Evolutionary conservation across 1,140 invertebrate genomes (phyloP).

Genomic region (Orussus abietinus): DNA sequence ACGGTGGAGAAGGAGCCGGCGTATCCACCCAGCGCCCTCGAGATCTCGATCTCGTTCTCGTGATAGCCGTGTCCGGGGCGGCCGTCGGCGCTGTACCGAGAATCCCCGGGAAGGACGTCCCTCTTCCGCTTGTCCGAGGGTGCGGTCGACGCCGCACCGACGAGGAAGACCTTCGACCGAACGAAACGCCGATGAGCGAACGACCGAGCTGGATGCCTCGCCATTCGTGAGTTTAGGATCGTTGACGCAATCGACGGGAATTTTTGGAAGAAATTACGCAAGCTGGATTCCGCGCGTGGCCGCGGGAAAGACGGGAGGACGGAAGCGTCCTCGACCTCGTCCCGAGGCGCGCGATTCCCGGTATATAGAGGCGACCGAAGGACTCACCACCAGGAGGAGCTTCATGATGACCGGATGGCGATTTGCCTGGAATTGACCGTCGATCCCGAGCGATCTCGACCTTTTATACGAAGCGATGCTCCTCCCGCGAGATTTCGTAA

Average conservation of each 20-base stretch:
- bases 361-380: conserved; percentile 7
- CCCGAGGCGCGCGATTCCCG: no score
- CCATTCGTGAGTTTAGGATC: conserved; percentile 15
- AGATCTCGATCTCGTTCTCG: conserved; percentile 15
- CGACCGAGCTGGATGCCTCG: background rate
- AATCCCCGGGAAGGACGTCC: conserved; percentile 40
- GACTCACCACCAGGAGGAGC: conserved; percentile 45
- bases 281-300: conserved; percentile 3
- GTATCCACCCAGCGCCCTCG: conserved; percentile 12
- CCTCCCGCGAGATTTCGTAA: conserved; percentile 40
- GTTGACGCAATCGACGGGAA: conserved; percentile 17
- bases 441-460: conserved; percentile 36
- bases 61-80: conserved; percentile 27
- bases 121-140: conserved; percentile 24
- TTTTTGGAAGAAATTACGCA: conserved; percentile 5
- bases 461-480: conserved; percentile 47
- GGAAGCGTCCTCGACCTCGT: no score
- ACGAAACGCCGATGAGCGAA: conserved; percentile 12
- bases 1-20: conserved; percentile 13
- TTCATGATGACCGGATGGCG: conserved; percentile 43
- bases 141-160: conserved; percentile 21
- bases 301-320: no score
- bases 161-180: conserved; percentile 30
- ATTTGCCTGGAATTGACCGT: conserved; percentile 36
- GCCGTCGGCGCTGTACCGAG: conserved; percentile 35